These are phyloP conservation scores for Drosophila rhopaloa DNA, from an alignment of 1,140 invertebrate genomes.

Conservation along the genomic window DNA sequence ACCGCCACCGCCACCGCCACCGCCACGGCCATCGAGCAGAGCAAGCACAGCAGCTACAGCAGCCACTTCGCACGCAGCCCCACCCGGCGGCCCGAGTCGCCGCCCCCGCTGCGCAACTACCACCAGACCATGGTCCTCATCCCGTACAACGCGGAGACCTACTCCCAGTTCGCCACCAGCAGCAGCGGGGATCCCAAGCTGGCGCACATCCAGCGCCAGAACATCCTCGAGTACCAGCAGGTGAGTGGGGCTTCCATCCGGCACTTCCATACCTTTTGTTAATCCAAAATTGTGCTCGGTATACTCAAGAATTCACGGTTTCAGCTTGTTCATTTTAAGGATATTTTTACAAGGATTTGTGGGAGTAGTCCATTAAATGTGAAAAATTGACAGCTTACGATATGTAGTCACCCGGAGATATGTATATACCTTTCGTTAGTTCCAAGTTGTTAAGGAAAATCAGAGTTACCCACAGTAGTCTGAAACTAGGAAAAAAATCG, in stretches of 20 bases:
- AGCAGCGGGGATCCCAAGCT: conserved; percentile 76
- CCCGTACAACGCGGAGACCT: conserved; percentile 87
- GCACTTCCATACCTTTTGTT: no score
- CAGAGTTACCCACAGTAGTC: no score
- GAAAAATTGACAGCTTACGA: no score
- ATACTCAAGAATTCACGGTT: background rate
- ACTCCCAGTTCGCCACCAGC: conserved; percentile 82
- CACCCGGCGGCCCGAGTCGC: conserved; percentile 87
- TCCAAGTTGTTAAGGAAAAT: no score
- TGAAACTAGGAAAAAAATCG: no score
- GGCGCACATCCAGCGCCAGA: conserved; percentile 77
- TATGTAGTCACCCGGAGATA: no score
- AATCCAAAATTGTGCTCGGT: no score
- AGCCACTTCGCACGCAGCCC: conserved; percentile 84
- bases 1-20: conserved; percentile 41
- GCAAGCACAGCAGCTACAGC: conserved; percentile 79
- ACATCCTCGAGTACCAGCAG: conserved; percentile 84
- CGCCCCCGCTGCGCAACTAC: conserved; percentile 87
- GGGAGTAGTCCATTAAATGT: no score
- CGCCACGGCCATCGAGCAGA: conserved; percentile 72
- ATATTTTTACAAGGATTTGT: no score
- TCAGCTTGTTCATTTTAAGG: background rate
- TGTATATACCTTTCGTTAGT: no score
- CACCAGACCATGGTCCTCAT: conserved; percentile 91
- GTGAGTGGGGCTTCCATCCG: conserved; percentile 36